These are phyloP conservation scores for Brachypteracias leptosomus DNA, from an alignment of 2,113 vertebrate genomes.

Conservation along the genomic window DNA sequence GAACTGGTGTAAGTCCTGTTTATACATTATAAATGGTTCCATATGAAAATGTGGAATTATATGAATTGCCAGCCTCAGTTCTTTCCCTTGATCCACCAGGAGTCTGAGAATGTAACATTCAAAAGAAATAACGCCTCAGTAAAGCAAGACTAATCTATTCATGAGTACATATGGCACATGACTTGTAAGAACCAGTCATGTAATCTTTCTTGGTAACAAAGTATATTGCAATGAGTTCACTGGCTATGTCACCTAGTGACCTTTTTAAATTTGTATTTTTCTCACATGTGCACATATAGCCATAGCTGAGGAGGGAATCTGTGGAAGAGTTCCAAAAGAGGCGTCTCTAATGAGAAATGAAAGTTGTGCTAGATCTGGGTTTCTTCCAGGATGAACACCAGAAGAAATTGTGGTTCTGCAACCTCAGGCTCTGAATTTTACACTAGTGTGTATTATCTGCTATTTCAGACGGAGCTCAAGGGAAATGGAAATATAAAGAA, in stretches of 20 bases:
- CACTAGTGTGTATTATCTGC: background rate
- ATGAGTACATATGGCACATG: background rate
- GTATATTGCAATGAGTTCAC: background rate
- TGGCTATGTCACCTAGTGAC: background rate
- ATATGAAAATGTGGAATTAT: background rate
- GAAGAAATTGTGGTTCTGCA: background rate
- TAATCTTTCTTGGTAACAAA: background rate
- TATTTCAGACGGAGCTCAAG: slow-evolving; percentile 77
- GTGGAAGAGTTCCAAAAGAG: background rate
- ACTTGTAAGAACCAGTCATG: background rate
- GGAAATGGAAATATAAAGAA: slow-evolving; percentile 83
- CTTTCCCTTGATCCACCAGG: background rate
- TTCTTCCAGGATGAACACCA: background rate
- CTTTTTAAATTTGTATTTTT: background rate
- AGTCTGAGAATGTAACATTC: background rate
- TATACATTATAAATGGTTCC: background rate
- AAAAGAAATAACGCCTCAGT: background rate
- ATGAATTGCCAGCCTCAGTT: background rate
- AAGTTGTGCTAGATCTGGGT: background rate
- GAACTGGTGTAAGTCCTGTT: background rate
- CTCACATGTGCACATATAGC: background rate
- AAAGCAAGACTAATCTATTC: background rate
- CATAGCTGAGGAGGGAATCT: background rate
- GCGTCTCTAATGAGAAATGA: background rate
- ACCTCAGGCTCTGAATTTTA: background rate